These are phyloP conservation scores for Ochotona princeps DNA, from an alignment of 2,113 vertebrate species.

Conservation along the genomic window DNA sequence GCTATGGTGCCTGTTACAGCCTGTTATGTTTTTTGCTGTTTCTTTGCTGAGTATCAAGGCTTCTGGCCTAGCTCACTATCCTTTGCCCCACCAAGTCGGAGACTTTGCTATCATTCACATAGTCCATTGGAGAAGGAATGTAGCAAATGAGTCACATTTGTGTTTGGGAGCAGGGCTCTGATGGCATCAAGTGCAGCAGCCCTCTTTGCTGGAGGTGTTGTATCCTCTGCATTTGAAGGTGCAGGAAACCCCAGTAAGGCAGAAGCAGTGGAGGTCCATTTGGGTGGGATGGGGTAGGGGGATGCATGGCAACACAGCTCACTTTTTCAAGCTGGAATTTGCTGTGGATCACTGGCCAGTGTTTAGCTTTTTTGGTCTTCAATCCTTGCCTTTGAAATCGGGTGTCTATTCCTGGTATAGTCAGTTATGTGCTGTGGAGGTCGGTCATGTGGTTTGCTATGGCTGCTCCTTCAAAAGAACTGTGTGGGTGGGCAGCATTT, in stretches of 20 bases:
- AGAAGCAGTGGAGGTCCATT: too few relatives aligned
- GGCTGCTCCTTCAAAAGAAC: background rate
- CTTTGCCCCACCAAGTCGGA: too few relatives aligned
- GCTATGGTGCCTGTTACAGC: background rate
- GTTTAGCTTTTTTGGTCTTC: background rate
- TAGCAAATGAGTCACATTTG: too few relatives aligned
- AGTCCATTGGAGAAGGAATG: too few relatives aligned
- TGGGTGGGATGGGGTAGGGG: too few relatives aligned
- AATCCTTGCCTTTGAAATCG: background rate
- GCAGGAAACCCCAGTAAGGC: too few relatives aligned
- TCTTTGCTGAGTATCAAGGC: background rate
- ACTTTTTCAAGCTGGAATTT: background rate
- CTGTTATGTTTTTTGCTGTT: background rate
- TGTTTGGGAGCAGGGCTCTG: too few relatives aligned
- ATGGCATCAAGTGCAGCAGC: too few relatives aligned
- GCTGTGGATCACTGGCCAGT: background rate
- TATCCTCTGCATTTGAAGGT: too few relatives aligned
- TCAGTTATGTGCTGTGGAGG: background rate
- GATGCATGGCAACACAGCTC: background rate
- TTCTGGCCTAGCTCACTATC: background rate
- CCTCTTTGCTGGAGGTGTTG: too few relatives aligned
- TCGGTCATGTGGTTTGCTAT: background rate
- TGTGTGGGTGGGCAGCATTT: background rate
- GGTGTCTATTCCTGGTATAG: background rate
- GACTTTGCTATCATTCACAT: too few relatives aligned